A percentile compares a stretch with the other conserved stretches of the same genome.
Evolutionary conservation across 2,888 invertebrate species (phyloP).

Genomic region (Sclerodermus sp.): DNA sequence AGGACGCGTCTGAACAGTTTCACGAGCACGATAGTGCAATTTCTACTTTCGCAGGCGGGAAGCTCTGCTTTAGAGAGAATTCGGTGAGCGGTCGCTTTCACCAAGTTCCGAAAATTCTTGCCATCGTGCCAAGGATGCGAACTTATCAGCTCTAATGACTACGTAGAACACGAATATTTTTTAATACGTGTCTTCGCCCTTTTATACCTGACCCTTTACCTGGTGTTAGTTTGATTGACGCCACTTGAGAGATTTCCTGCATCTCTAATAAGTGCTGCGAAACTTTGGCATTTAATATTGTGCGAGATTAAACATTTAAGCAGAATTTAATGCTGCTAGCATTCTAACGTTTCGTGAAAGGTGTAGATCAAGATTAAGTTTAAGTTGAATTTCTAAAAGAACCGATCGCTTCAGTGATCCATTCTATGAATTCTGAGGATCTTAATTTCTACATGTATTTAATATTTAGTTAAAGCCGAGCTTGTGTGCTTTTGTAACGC

Average conservation of each 20-base stretch:
- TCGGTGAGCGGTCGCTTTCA: slow-evolving; percentile 16
- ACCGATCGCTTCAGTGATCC: too few species aligned
- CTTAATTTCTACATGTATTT: too few species aligned
- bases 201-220: not conserved
- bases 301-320: too few species aligned
- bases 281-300: too few species aligned
- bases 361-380: too few species aligned
- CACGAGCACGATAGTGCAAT: slow-evolving; percentile 10
- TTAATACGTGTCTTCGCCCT: not conserved
- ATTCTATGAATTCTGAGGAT: too few species aligned
- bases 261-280: too few species aligned
- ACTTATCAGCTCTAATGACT: not conserved
- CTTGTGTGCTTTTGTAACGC: too few species aligned
- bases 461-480: too few species aligned
- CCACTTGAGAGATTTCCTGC: not conserved
- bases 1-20: slow-evolving; percentile 1
- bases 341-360: too few species aligned
- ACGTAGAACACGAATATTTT: not conserved
- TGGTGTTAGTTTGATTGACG: not conserved
- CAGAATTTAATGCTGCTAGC: too few species aligned
- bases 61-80: slow-evolving; percentile 12
- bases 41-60: slow-evolving; percentile 13
- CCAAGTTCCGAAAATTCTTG: not conserved
- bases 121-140: not conserved
- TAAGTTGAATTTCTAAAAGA: too few species aligned